Conservation (phyloP, 2,113 vertebrate genomes). For the Bothrops jararaca region DNA sequence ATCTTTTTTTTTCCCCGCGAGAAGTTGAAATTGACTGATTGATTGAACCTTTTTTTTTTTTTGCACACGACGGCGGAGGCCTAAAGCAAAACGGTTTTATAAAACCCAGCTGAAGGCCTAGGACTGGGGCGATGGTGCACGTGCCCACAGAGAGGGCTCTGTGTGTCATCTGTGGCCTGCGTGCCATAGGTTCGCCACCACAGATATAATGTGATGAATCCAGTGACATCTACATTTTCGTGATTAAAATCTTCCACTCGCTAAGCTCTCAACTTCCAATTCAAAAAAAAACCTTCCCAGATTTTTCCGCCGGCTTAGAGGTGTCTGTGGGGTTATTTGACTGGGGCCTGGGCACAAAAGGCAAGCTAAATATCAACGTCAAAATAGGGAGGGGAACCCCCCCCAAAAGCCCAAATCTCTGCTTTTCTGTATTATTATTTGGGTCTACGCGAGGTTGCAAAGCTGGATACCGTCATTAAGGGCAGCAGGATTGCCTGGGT, state of each 20-base stretch:
- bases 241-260: neutral
- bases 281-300: neutral
- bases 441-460: neutral
- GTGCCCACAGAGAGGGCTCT: no score
- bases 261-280: neutral
- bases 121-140: no score
- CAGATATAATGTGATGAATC: neutral
- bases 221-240: neutral
- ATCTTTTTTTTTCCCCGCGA: no score
- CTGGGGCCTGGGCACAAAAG: neutral
- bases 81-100: no score
- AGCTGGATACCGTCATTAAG: fast-evolving
- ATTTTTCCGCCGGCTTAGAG: neutral
- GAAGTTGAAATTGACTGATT: no score
- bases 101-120: no score
- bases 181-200: no score
- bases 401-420: neutral
- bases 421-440: fast-evolving
- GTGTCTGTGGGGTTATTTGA: neutral
- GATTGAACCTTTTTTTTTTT: no score
- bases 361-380: neutral
- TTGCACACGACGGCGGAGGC: no score
- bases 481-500: constrained; percentile 6
- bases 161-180: no score
- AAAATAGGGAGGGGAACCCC: neutral